Evolutionary conservation across 2,888 invertebrate species (phyloP), one percentile per base, ranked within the genome.

Genomic region (Poecilus cupreus): DNA sequence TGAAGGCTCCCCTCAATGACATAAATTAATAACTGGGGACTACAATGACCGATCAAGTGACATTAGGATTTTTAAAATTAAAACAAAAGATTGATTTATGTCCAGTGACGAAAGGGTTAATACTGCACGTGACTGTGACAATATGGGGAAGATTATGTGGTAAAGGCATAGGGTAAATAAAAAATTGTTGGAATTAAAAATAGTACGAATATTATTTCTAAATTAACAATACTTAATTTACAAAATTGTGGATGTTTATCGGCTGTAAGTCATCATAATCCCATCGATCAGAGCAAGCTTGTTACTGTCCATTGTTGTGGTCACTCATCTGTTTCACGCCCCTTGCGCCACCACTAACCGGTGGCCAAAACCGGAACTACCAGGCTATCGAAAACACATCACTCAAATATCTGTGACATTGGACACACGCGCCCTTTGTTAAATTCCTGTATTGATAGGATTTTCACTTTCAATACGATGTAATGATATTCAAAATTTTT

Each of bases 21-120:
- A 68, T 79, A 68, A 79, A 79, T 77, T 77, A 77, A 77, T 60
- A 77, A 22, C 11, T n/a, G 72, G 46, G 24, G 46, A 43, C n/a
- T 54, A 60, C 77, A 54, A 77, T 77, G 60, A 68, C 43, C 77
- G 37, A 77, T 77, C 43, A 68, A 68, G 79, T 68, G 16, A 78
- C 43, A 64, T 68, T 13, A 43, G 16, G 43, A 24, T 49, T 79
- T 79, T 79, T 68, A 32, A 79, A 79, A 79, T 79, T 60, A 79
- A 79, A 79, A 79, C 79, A 79, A 79, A 68, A 79, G 79, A 68
- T 51, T 68, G 79, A 79, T 79, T 79, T 79, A 79, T 79, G 79
- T 60, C 77, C 77, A 60, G 60, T 49, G 6, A 49, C 13, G 43
- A 79, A 68, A 79, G 79, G 79, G 79, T 79, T 79, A 68, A 68